Evolutionary conservation across 1,140 invertebrate genomes (phyloP).

Genomic region (Ostrea denselamellosa): DNA sequence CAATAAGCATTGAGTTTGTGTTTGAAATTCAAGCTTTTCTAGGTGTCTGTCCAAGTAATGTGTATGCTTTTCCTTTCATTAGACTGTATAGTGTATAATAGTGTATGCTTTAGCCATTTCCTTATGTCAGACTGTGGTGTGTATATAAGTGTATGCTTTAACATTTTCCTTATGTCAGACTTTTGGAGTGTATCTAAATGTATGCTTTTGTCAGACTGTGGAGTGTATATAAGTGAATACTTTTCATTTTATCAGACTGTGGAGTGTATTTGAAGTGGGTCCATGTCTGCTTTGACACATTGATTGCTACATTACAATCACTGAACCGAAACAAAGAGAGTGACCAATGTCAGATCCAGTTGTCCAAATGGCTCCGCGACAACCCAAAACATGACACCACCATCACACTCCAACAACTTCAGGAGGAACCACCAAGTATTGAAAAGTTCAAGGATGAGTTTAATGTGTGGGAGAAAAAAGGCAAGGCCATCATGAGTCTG

Average conservation of each 20-base stretch:
- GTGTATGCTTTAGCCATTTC: too few species aligned
- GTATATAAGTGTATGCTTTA: too few species aligned
- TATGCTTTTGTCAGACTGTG: too few species aligned
- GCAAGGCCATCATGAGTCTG: conserved; percentile 57
- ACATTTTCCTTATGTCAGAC: too few species aligned
- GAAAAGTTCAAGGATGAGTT: conserved; percentile 69
- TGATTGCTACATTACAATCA: conserved; percentile 66
- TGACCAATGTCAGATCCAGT: conserved; percentile 81
- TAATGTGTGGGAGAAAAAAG: conserved; percentile 69
- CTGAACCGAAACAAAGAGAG: conserved; percentile 67
- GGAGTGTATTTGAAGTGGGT: conserved; percentile 75
- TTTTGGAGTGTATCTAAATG: too few species aligned
- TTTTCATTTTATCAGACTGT: conserved; percentile 64
- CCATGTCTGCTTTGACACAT: conserved; percentile 69
- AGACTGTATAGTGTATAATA: too few species aligned
- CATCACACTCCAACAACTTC: conserved; percentile 80
- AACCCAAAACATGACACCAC: conserved; percentile 89
- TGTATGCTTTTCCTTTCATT: too few species aligned
- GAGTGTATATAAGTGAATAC: too few species aligned
- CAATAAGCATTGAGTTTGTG: too few species aligned
- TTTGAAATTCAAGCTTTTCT: too few species aligned
- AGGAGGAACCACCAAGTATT: conserved; percentile 62
- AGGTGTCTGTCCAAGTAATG: too few species aligned
- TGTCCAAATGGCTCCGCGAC: conserved; percentile 86
- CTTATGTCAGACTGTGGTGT: too few species aligned